phyloP scores from a whole-genome alignment of 1,140 invertebrate species.

The Mamestra configurata region DNA sequence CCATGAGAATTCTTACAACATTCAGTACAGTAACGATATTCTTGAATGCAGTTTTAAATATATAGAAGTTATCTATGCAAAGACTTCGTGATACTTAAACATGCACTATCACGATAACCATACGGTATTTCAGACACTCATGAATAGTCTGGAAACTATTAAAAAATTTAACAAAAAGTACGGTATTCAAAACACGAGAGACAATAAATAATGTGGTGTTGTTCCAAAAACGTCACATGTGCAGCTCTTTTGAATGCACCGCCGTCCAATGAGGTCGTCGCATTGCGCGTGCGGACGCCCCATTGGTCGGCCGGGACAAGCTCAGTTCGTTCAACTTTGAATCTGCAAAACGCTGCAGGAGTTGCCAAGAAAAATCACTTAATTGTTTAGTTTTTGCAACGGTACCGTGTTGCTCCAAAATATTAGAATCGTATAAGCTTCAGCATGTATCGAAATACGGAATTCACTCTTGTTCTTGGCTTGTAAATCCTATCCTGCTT shows the following conservation, averaged over 20 bases:
- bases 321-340: constrained; percentile 62
- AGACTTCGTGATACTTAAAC: neutral
- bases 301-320: constrained; percentile 53
- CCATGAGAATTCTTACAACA: too few relatives aligned
- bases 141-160: constrained; percentile 11
- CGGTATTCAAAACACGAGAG: constrained; percentile 41
- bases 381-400: constrained; percentile 42
- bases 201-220: constrained; percentile 43
- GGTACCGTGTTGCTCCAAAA: constrained; percentile 9
- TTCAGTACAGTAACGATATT: too few relatives aligned
- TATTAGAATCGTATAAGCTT: constrained; percentile 34
- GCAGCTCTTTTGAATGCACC: constrained; percentile 50
- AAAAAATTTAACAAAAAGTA: constrained; percentile 11
- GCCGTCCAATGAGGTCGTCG: constrained; percentile 68
- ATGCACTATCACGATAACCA: constrained; percentile 7
- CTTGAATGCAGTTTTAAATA: too few relatives aligned
- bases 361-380: constrained; percentile 48
- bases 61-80: too few relatives aligned
- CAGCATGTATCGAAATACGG: neutral
- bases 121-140: neutral
- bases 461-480: neutral
- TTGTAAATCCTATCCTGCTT: neutral
- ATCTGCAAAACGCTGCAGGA: constrained; percentile 56
- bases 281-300: constrained; percentile 69
- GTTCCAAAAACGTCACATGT: constrained; percentile 44